Base-by-base conservation (phyloP, 2,113 vertebrate species). In the Chrysemys picta region DNA sequence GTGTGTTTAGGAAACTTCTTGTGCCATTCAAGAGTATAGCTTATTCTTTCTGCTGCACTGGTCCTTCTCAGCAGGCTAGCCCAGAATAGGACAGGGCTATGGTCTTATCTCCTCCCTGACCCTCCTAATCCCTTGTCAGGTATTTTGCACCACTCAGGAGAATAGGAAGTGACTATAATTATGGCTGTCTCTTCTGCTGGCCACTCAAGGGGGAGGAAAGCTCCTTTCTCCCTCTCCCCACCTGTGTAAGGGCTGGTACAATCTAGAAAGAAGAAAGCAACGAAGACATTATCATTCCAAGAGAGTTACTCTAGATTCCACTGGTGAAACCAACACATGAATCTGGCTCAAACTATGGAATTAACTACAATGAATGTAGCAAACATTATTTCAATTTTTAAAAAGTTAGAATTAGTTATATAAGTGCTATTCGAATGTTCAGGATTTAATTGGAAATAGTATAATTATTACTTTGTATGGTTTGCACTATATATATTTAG, bases 381-480 rank as follows among this genome's bases (percentile, higher is more conserved):
- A 92, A 82, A 91, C 2, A 1, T 21, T 59, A 22, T 0, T n/a
- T 35, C 25, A 4, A 19, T 59, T 54, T 62, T 78, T 38, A 2
- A 24, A 45, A 75, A 56, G 24, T 3, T 57, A 96, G 24, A 21
- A 1, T 82, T 84, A 90, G 72, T 84, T 91, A 52, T 42, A 1
- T 82, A 93, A 82, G 14, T 52, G 45, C 69, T 94, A 93, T 76
- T 49, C 87, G 53, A 94, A 83, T 21, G 31, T 86, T 95, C 81
- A 24, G 6, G 24, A 31, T 94, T 90, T 93, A 78, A 92, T 72
- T 85, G 53, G 82, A 59, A 93, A 49, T 78, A 24, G 27, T 78
- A 50, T 94, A 95, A 96, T 97, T 59, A 96, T 45, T 95, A 93
- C 80, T 93, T 90, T 79, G 29, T 91, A 90, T 22, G 0, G 3